Evolutionary conservation across 1,140 invertebrate species (phyloP).

Genomic region (Lerema accius): DNA sequence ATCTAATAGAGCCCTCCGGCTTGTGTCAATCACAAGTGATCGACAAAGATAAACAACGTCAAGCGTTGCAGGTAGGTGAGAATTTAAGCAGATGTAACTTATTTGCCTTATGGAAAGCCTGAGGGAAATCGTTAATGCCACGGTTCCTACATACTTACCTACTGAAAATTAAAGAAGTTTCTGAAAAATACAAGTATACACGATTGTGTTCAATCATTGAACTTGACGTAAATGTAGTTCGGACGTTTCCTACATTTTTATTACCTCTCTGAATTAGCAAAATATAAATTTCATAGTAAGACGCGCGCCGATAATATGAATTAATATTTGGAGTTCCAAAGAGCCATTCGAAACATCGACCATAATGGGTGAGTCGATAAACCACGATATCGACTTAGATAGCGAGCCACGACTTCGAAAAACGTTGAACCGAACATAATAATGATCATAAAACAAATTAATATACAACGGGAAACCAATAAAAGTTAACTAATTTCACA

Average conservation of each 20-base stretch:
- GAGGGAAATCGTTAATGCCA: too few species aligned
- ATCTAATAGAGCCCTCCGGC: too few species aligned
- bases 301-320: constrained; percentile 4
- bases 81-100: not conserved
- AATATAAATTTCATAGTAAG: too few species aligned
- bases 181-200: too few species aligned
- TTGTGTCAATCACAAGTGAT: not conserved
- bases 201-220: too few species aligned
- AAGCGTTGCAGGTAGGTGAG: not conserved
- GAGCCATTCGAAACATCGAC: not conserved
- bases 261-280: too few species aligned
- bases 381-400: constrained; percentile 9
- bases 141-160: too few species aligned
- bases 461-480: constrained; percentile 24
- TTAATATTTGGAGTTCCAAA: not conserved
- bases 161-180: too few species aligned
- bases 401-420: not conserved
- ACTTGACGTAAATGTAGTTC: too few species aligned
- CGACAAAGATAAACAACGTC: not conserved
- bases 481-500: constrained; percentile 37
- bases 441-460: constrained; percentile 38
- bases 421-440: constrained; percentile 3
- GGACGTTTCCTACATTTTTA: too few species aligned
- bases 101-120: too few species aligned
- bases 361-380: constrained; percentile 11